Percentiles rank a stretch among this genome's conserved stretches.
Conservation (phyloP, 2,888 invertebrate species). For the Microctonus brassicae region DNA sequence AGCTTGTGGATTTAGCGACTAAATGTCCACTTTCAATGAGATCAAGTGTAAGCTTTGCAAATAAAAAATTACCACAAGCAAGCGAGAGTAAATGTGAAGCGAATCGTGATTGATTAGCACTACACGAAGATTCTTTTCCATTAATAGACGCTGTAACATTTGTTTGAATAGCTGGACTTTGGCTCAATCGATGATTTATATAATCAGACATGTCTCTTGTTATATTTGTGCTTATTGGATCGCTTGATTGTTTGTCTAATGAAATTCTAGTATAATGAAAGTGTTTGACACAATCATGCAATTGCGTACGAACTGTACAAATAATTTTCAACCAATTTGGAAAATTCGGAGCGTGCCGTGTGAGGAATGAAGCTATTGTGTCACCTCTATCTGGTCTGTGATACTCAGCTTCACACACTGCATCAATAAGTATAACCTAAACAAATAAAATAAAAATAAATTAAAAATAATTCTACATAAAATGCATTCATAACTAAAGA, state of each 20-base stretch:
- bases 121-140: constrained; percentile 74
- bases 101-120: constrained; percentile 82
- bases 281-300: constrained; percentile 85
- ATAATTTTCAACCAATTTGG: constrained; percentile 94
- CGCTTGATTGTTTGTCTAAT: constrained; percentile 79
- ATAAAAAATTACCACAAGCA: constrained; percentile 91
- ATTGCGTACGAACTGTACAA: constrained; percentile 87
- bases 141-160: constrained; percentile 80
- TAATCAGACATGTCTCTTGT: constrained; percentile 90
- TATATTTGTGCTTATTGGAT: constrained; percentile 74
- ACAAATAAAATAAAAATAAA: constrained; percentile 1
- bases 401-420: constrained; percentile 95
- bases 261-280: constrained; percentile 85
- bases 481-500: background rate
- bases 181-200: constrained; percentile 84
- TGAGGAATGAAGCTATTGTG: constrained; percentile 91
- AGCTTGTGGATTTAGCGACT: constrained; percentile 93
- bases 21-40: constrained; percentile 92
- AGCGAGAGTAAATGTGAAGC: constrained; percentile 86
- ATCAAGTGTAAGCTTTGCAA: constrained; percentile 91
- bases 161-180: constrained; percentile 85
- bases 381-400: constrained; percentile 95
- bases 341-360: constrained; percentile 81
- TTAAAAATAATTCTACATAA: background rate
- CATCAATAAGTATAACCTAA: constrained; percentile 90